phyloP scores from a whole-genome alignment of 2,888 invertebrate genomes.

The Choristoneura rosaceana region DNA sequence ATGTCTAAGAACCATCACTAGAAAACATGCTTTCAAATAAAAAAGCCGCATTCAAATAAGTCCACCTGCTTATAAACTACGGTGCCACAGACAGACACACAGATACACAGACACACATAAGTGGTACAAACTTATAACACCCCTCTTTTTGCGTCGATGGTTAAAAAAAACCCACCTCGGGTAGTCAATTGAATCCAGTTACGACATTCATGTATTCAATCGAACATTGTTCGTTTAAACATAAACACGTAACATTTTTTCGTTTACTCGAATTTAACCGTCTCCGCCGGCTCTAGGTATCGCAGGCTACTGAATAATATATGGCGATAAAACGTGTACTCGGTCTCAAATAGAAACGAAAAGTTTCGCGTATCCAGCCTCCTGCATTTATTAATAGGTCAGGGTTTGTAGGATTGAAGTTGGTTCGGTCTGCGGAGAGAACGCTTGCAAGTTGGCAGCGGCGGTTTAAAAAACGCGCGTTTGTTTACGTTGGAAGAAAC shows the following conservation, averaged over 20 bases:
- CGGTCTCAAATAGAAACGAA: slow-evolving; percentile 55
- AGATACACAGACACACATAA: no score
- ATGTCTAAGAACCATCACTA: no score
- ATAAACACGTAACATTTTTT: slow-evolving; percentile 32
- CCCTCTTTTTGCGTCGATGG: no score
- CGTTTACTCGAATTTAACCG: slow-evolving; percentile 34
- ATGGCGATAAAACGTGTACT: slow-evolving; percentile 64
- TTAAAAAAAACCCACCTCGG: neutral
- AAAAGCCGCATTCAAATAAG: no score
- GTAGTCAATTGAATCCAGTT: neutral
- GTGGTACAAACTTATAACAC: no score
- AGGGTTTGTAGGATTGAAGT: neutral
- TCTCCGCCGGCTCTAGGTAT: slow-evolving; percentile 20
- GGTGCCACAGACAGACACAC: no score
- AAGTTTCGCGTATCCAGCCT: slow-evolving; percentile 51
- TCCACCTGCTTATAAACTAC: no score
- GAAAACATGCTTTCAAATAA: no score
- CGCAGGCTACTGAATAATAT: slow-evolving; percentile 62
- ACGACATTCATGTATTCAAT: slow-evolving; percentile 28
- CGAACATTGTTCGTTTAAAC: slow-evolving; percentile 39
- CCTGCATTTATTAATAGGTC: slow-evolving; percentile 59
- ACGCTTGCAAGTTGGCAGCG: slow-evolving; percentile 17
- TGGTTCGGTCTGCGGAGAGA: neutral
- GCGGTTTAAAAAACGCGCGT: slow-evolving; percentile 40
- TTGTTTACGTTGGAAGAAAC: neutral